Evolutionary conservation across 1,140 invertebrate genomes (phyloP).

Genomic region (Aporrectodea caliginosa): DNA sequence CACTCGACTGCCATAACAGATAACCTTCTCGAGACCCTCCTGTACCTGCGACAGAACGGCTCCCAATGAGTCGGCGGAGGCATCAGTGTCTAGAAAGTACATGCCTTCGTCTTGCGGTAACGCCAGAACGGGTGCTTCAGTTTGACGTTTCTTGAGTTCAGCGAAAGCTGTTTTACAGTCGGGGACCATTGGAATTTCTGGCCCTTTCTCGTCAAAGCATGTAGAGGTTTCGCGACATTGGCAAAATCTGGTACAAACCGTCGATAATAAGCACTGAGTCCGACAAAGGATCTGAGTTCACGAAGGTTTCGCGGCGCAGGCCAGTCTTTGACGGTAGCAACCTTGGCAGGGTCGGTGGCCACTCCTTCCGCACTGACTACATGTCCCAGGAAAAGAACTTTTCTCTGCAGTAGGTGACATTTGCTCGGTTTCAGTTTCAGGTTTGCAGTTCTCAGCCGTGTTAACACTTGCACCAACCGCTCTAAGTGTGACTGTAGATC

Average conservation of each 20-base stretch:
- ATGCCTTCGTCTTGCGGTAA: conserved; percentile 44
- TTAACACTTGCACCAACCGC: conserved; percentile 33
- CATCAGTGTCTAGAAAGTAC: conserved; percentile 55
- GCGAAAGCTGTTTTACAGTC: conserved; percentile 23
- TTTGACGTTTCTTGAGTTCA: conserved; percentile 17
- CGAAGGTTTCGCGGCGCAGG: conserved; percentile 45
- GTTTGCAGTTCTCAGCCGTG: conserved; percentile 32
- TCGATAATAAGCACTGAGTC: conserved; percentile 53
- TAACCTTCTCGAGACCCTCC: conserved; percentile 35
- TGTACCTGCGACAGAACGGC: conserved; percentile 52
- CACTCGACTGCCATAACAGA: conserved; percentile 28
- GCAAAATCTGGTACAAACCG: conserved; percentile 45
- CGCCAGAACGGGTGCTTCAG: conserved; percentile 22
- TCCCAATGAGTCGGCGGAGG: conserved; percentile 49
- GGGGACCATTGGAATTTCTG: conserved; percentile 13
- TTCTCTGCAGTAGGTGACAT: conserved; percentile 34
- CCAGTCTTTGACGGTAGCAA: conserved; percentile 49
- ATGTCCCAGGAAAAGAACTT: conserved; percentile 35
- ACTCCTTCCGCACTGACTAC: conserved; percentile 31
- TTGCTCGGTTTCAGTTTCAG: conserved; percentile 37
- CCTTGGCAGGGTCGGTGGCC: conserved; percentile 41
- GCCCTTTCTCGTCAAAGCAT: conserved; percentile 15
- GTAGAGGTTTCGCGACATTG: conserved; percentile 29
- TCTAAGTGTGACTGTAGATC: conserved; percentile 32
- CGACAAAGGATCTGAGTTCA: conserved; percentile 49